A percentile compares a stretch with the other conserved stretches of the same genome.
phyloP scores from a whole-genome alignment of 2,888 invertebrate species.

The Dolomedes plantarius region DNA sequence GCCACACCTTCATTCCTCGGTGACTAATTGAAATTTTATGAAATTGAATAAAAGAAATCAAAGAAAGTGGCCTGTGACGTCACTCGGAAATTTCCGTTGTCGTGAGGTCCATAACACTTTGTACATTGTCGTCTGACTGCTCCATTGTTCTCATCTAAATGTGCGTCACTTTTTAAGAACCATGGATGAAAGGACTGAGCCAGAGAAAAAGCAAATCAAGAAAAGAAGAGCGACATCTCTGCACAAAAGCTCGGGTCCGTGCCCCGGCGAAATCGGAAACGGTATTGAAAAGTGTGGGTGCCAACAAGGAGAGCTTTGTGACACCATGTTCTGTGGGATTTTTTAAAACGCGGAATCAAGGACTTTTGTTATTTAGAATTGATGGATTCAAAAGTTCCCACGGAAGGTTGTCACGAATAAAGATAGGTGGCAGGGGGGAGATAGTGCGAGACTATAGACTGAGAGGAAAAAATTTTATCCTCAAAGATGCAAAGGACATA shows the following conservation, averaged over 20 bases:
- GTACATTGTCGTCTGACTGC: constrained; percentile 34
- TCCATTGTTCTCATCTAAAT: constrained; percentile 43
- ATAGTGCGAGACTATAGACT: not conserved
- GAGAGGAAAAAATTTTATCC: not conserved
- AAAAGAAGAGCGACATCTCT: constrained; percentile 33
- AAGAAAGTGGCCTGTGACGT: constrained; percentile 12
- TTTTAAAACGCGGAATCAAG: constrained; percentile 18
- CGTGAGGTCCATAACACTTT: constrained; percentile 35
- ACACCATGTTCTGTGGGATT: not conserved
- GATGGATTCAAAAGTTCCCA: constrained; percentile 41
- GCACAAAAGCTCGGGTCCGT: constrained; percentile 35
- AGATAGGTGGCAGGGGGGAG: not conserved
- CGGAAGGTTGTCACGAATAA: constrained; percentile 3
- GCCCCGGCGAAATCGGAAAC: constrained; percentile 50
- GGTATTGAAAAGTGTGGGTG: constrained; percentile 50
- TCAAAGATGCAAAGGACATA: not conserved
- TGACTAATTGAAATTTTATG: constrained; percentile 11
- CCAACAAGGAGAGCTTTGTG: constrained; percentile 55
- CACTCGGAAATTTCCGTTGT: constrained; percentile 13
- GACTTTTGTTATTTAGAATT: constrained; percentile 40
- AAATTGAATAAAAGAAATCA: constrained; percentile 7
- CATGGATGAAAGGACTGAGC: not conserved
- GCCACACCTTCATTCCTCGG: not conserved
- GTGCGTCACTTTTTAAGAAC: constrained; percentile 8
- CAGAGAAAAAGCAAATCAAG: constrained; percentile 1